Evolutionary conservation across 92 coral and sea anemone genomes (phyloP).

Genomic region (Chrysogorgia sp.): DNA sequence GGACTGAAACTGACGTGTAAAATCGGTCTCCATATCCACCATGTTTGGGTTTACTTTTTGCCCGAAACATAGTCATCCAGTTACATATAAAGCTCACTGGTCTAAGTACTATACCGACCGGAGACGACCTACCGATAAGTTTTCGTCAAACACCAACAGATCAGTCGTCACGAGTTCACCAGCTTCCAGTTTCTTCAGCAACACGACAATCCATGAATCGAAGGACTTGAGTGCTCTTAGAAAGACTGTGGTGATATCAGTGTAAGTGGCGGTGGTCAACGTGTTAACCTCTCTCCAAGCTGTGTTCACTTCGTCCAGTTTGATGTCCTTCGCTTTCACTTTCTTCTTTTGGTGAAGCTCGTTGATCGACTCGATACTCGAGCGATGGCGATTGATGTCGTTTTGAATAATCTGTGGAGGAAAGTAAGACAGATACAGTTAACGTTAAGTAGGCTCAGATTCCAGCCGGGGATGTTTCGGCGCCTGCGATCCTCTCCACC

Average conservation of each 20-base stretch:
- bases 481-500: too few relatives aligned
- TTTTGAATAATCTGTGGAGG: constrained; percentile 70
- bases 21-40: too few relatives aligned
- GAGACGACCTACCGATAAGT: constrained; percentile 69
- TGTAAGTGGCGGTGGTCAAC: constrained; percentile 69
- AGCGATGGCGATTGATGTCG: constrained; percentile 89
- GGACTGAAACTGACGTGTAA: too few relatives aligned
- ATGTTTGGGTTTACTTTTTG: too few relatives aligned
- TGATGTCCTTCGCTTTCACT: constrained; percentile 93
- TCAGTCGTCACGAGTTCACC: constrained; percentile 92
- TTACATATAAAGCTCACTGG: too few relatives aligned
- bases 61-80: too few relatives aligned
- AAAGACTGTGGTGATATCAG: constrained; percentile 90
- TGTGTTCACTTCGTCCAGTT: constrained; percentile 86
- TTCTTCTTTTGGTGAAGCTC: constrained; percentile 87
- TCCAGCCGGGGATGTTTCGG: too few relatives aligned
- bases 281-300: constrained; percentile 85
- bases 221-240: constrained; percentile 85
- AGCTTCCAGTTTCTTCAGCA: constrained; percentile 86
- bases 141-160: constrained; percentile 92
- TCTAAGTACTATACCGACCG: not conserved
- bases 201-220: constrained; percentile 84
- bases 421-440: not conserved
- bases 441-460: too few relatives aligned
- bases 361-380: constrained; percentile 90